Evolutionary conservation across 2,113 vertebrate species (phyloP).

Genomic region (Empidonax alnorum): DNA sequence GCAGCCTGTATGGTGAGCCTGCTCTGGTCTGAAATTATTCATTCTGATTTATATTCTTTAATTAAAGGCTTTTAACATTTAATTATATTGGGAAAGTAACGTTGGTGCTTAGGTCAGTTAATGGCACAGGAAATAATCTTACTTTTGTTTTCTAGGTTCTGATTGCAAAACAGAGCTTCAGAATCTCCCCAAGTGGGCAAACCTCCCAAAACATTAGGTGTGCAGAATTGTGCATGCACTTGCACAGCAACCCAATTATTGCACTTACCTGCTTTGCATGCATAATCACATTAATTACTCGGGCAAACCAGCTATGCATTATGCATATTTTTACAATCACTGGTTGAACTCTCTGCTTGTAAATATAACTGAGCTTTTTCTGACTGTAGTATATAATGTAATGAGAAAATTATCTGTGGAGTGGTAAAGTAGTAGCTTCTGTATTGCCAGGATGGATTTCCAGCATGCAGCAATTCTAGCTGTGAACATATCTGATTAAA

Average conservation of each 20-base stretch:
- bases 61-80: slow-evolving; percentile 71
- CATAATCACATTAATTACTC: slow-evolving; percentile 53
- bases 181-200: background rate
- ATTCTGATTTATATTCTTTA: slow-evolving; percentile 71
- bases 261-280: slow-evolving; percentile 57
- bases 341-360: slow-evolving; percentile 31
- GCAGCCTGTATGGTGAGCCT: background rate
- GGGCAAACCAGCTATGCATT: slow-evolving; percentile 44
- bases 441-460: slow-evolving; percentile 60
- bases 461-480: slow-evolving; percentile 61
- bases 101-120: slow-evolving; percentile 20
- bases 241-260: slow-evolving; percentile 41
- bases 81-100: slow-evolving; percentile 52
- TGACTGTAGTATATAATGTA: slow-evolving; percentile 45
- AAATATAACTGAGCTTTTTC: slow-evolving; percentile 60
- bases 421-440: slow-evolving; percentile 60
- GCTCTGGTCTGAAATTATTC: background rate
- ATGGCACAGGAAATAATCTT: background rate
- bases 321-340: slow-evolving; percentile 57
- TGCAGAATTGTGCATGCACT: slow-evolving; percentile 43
- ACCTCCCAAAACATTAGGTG: slow-evolving; percentile 39
- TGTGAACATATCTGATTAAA: slow-evolving; percentile 69
- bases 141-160: background rate
- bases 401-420: slow-evolving; percentile 68
- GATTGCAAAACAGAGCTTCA: background rate